Percentiles rank a stretch among this genome's conserved stretches.
Conservation (phyloP, 1,140 invertebrate genomes). For the Neodiprion virginianus region DNA sequence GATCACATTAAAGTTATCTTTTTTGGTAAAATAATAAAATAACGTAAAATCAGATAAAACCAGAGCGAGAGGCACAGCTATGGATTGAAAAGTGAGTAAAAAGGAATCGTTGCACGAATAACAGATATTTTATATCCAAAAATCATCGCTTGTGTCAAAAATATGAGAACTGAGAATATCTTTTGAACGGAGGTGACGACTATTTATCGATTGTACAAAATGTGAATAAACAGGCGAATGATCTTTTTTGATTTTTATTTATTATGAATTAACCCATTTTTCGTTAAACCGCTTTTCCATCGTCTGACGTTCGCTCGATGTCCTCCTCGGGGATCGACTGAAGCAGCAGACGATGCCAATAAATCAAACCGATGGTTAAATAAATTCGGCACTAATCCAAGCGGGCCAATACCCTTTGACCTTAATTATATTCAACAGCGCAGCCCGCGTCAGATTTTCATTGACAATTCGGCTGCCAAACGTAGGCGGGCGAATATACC, state of each 20-base stretch:
- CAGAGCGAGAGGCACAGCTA: background rate
- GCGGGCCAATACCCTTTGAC: slow-evolving; percentile 53
- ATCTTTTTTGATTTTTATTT: too few species aligned
- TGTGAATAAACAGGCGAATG: too few species aligned
- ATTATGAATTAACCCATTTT: too few species aligned
- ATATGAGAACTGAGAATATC: too few species aligned
- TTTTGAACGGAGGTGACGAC: too few species aligned
- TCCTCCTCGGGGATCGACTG: slow-evolving; percentile 33
- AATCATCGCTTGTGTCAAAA: too few species aligned
- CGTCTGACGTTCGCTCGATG: too few species aligned
- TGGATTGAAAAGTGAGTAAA: too few species aligned
- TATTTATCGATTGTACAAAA: too few species aligned
- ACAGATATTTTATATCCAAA: background rate
- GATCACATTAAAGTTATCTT: slow-evolving; percentile 1
- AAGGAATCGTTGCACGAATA: background rate
- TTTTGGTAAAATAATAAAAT: too few species aligned
- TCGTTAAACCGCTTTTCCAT: too few species aligned
- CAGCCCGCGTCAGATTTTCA: slow-evolving; percentile 50
- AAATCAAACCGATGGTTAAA: slow-evolving; percentile 32
- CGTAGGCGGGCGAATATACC: slow-evolving; percentile 5
- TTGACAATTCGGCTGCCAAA: slow-evolving; percentile 53
- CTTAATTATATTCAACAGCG: slow-evolving; percentile 39
- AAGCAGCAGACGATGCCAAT: slow-evolving; percentile 19
- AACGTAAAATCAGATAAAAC: too few species aligned
- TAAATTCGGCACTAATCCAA: slow-evolving; percentile 51